Evolutionary conservation across 1,140 invertebrate genomes (phyloP), one percentile per base, ranked within the genome.

Genomic region (Sitobion miscanthi): DNA sequence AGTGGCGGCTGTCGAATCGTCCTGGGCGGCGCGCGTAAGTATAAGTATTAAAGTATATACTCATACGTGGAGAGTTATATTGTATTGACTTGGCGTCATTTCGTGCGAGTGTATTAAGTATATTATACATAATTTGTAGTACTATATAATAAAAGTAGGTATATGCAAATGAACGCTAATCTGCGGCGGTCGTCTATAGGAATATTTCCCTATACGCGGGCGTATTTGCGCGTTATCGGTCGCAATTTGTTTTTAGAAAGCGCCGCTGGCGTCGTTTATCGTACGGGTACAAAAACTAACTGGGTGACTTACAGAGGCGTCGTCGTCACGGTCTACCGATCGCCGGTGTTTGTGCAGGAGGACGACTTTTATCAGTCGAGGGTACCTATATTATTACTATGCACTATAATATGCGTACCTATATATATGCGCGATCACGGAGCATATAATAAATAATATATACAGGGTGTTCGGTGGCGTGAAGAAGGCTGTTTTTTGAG

Each of bases 361-460:
- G 30, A 25, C 86, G 38, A 30, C 38, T 90, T 90, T 91, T 91
- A 91, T 91, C 90, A 49, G 69, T 45, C 38, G 62, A 77, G 62
- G 62, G 62, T 77, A n/a, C 57, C 30, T 69, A n/a, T 47, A 30
- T 0, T 25, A 23, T 38, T 38, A 38, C 38, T 38, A 38, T 38
- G 38, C 38, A 38, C 38, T 38, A 38, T 38, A 38, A 38, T 52
- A 52, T 85, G 20, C 5, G 21, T 42, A 42, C 9, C 45, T 47
- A 47, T 20, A 20, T 38, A 8, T 52, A 52, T 85, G 20, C 5
- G 21, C 25, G 11, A 9, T 62, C 9, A 62, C 57, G 30, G 57
- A 62, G 57, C 30, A 62, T 25, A 62, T 14, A 62, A 30, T 62
- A 62, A 30, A 30, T 62, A 62, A n/a, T 62, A 62, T 4, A 54